Base-by-base conservation (phyloP, 2,888 invertebrate species). In the Rhimphoctona megacephalus region DNA sequence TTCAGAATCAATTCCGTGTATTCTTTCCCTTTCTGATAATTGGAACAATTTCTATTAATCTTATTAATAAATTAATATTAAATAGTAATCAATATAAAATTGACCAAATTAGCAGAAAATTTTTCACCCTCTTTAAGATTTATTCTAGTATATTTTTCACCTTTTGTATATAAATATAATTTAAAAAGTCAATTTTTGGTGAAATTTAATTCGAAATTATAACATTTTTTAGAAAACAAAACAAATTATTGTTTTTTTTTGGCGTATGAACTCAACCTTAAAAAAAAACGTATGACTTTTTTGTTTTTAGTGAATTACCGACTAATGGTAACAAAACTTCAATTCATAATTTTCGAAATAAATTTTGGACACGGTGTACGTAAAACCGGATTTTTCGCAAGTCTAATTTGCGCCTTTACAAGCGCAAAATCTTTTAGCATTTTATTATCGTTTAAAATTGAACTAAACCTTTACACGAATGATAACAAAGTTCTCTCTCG, bases 401-500 rank as follows among this genome's bases (percentile, higher is more conserved):
- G 2, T 11, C 43, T 14, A 43, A 11, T 22, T 57, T 57, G 22
- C 11, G 54, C 1, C 25, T 57, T 11, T 0, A 25, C 25, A 25
- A 57, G 11, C 11, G 1, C 30, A 17, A 6, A 30, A 0, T 7
- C 7, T 17, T 30, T 30, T 0, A 30, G 61, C 1, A 30, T 30
- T 49, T 49, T 39, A 1, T 6, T 17, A 57, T 43, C 0, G 22
- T 14, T 25, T 22, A 0, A 19, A 33, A 52, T 19, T 33, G 36
- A 54, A 14, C 39, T 11, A 8, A n/a, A 74, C 30, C 8, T 57
- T 11, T 2, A 30, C 0, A 30, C 43, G 61, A 43, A 25, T 8
- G 36, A 72, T 72, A 81, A 70, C 57, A 22, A 61, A 76, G 43
- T 46, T 61, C 33, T 33, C 46, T 43, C 43, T 5, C 9, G 33